Percentiles rank a stretch among this genome's conserved stretches.
These are phyloP conservation scores for Chloroclystis v-ata DNA, from an alignment of 2,888 invertebrate genomes.

Conservation along the genomic window DNA sequence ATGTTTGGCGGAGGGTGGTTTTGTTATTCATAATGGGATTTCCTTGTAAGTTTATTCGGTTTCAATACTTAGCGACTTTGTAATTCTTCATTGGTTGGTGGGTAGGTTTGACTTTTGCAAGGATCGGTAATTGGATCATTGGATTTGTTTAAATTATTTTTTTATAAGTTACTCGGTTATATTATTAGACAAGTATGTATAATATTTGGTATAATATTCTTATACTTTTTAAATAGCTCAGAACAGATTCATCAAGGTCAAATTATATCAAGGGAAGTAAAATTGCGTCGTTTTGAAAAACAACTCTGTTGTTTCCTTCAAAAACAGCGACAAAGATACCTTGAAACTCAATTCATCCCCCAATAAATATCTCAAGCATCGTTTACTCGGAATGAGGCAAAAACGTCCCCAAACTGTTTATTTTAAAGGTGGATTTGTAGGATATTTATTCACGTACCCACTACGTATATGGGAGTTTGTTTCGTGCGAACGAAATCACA, in stretches of 20 bases:
- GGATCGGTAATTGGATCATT: not conserved
- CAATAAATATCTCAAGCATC: constrained; percentile 76
- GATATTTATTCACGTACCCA: constrained; percentile 66
- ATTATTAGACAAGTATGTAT: too few relatives aligned
- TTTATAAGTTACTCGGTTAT: not conserved
- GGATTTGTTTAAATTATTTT: not conserved
- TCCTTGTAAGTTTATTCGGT: constrained; percentile 15
- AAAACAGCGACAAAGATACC: constrained; percentile 53
- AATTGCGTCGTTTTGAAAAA: not conserved
- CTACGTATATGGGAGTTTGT: constrained; percentile 38
- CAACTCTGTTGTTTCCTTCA: constrained; percentile 14
- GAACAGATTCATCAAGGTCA: too few relatives aligned
- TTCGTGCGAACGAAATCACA: constrained; percentile 32
- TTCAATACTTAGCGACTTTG: constrained; percentile 8
- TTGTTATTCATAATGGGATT: constrained; percentile 23
- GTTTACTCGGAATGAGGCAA: constrained; percentile 73
- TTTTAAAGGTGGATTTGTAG: constrained; percentile 75
- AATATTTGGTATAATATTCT: too few relatives aligned
- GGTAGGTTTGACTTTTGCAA: constrained; percentile 1
- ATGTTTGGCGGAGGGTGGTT: constrained; percentile 33
- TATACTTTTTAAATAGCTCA: too few relatives aligned
- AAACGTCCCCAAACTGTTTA: constrained; percentile 73
- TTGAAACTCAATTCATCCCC: constrained; percentile 70
- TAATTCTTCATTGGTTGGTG: not conserved
- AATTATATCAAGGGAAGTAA: too few relatives aligned